Conservation (phyloP, 2,797 vertebrate species). For the Fistularia commersonii region DNA sequence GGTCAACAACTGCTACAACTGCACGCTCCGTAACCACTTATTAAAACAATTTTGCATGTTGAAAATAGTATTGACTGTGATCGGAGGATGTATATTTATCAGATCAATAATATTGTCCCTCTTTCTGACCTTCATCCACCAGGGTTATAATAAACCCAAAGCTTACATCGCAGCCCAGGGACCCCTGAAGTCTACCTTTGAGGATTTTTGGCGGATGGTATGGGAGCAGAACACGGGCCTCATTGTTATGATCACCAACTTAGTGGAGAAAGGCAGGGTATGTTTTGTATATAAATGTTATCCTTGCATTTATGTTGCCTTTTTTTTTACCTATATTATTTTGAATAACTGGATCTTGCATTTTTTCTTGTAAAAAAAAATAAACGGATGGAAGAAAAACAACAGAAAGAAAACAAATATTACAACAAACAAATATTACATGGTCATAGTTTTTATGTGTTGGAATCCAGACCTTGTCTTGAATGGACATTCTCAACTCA, state of each 20-base stretch:
- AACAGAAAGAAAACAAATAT: too few relatives aligned
- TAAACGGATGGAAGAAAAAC: too few relatives aligned
- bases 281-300: conserved; percentile 33
- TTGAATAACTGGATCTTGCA: too few relatives aligned
- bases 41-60: too few relatives aligned
- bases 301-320: not conserved
- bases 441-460: too few relatives aligned
- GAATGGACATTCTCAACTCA: too few relatives aligned
- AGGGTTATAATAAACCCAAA: conserved; percentile 95
- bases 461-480: too few relatives aligned
- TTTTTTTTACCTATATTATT: not conserved
- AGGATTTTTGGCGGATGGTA: conserved; percentile 97
- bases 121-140: conserved; percentile 20
- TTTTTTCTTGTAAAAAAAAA: too few relatives aligned
- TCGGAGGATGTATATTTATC: not conserved
- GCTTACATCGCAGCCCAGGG: conserved; percentile 94
- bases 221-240: conserved; percentile 93
- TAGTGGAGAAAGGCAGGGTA: conserved; percentile 95
- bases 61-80: too few relatives aligned
- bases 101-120: not conserved
- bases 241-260: conserved; percentile 96
- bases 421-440: too few relatives aligned
- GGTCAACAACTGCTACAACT: too few relatives aligned
- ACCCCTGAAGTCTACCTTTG: conserved; percentile 91
- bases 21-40: too few relatives aligned